Base-by-base conservation (phyloP, 2,888 invertebrate species). In the Drosophila histrio region DNA sequence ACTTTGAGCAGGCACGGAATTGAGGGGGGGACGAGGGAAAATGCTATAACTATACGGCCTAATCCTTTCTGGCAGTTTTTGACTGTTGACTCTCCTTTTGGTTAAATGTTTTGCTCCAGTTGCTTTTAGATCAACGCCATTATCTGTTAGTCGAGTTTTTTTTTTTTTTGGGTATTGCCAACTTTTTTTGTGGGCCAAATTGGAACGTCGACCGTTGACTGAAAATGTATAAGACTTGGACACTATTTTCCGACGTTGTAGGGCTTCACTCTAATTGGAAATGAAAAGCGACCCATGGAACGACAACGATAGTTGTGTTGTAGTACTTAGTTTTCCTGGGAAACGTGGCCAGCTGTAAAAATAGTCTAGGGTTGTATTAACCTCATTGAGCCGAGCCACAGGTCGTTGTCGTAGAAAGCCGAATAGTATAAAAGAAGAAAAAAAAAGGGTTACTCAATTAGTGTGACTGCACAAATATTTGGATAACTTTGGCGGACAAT, bases 251-350 rank as follows among this genome's bases (percentile, higher is more conserved):
- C 70, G 72, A 63, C 56, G 50, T 88, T 82, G 79, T 86, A 65
- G 76, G 82, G 88, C 88, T 82, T 82, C 82, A 24, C 32, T 56
- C 59, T 76, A 72, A 76, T 79, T 82, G 82, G 82, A 82, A 82
- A 62, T 67, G 75, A 75, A 87, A 81, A 69, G 60, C 62, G 67
- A 28, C 8, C 28, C 60, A 38, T 76, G 72, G 77, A 73, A 76
- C 19, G 71, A 36, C 41, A 50, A 43, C 28, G 22, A 26, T 19
- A 24, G 21, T 15, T 26, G 22, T 36, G 43, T 34, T 15, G 9
- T 32, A n/a, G n/a, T n/a, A n/a, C 11, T 30, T 32, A 7, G 24
- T n/a, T n/a, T n/a, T n/a, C 26, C 57, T 69, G 75, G 75, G 86
- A 85, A 82, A 49, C 15, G 41, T 53, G 47, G 43, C 44, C 82